Base-by-base conservation (phyloP, 1,140 invertebrate genomes). In the Heliconius melpomene region DNA sequence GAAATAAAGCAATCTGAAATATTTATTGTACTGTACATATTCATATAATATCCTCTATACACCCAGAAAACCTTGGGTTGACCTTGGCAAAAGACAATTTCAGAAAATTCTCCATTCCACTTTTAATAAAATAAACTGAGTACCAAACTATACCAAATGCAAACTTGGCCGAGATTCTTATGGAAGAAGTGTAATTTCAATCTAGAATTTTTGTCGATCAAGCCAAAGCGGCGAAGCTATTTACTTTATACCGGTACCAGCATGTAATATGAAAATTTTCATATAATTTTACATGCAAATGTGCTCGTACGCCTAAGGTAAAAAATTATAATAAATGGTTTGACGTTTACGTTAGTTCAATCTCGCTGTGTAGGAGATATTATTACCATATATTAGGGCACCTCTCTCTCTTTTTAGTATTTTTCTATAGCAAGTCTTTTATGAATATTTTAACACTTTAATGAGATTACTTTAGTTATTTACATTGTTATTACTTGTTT, bases 221-320 rank as follows among this genome's bases (percentile, higher is more conserved):
- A 26, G 13, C 0, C 60, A 26, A 66, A 66, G 60, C 60, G 60
- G 11, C 54, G 54, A 60, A 7, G 54, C 54, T 60, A 60, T 60
- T 60, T 26, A 60, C 23, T 60, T 60, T 26, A 60, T 60, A 60
- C n/a, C n/a, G 9, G 54, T 20, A 23, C n/a, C 54, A 3, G 54
- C 23, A 60, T 23, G n/a, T 60, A 60, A 60, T 60, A 60, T 60
- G n/a, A 60, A 60, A 60, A 60, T 60, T 23, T 60, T 60, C 54
- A 60, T 60, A 60, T 23, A 60, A 60, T 60, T 60, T 60, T 23
- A 60, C n/a, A 60, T 60, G 54, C 54, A 60, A 60, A 60, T 60
- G 54, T 23, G 54, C 54, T 57, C 20, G 54, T 23, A 57, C 54
- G 54, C 54, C 54, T 57, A 23, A 57, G 54, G n/a, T 57, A 57